Evolutionary conservation across 2,888 invertebrate species (phyloP).

Genomic region (Galeruca laticollis): DNA sequence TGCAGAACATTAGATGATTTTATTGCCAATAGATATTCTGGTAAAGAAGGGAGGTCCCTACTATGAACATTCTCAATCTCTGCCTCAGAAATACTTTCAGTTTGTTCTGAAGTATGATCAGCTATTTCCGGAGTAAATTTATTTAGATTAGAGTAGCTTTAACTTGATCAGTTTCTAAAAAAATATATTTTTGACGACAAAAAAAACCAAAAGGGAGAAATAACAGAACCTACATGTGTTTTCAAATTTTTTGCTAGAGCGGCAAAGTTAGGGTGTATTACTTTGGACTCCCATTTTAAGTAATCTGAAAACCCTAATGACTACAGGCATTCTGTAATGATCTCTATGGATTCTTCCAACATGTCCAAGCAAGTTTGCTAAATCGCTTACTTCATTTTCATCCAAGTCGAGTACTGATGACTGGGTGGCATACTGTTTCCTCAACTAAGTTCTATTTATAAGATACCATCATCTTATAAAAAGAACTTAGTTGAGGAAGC

Average conservation of each 20-base stretch:
- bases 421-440: constrained; percentile 53
- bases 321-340: constrained; percentile 35
- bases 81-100: not conserved
- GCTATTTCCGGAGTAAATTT: not conserved
- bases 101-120: not conserved
- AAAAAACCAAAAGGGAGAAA: not conserved
- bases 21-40: constrained; percentile 15
- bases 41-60: constrained; percentile 10
- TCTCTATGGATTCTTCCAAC: constrained; percentile 39
- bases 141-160: not conserved
- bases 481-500: no score
- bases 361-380: constrained; percentile 42
- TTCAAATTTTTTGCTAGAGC: not conserved
- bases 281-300: constrained; percentile 24
- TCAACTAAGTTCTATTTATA: constrained; percentile 47
- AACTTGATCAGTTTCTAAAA: not conserved
- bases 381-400: constrained; percentile 35
- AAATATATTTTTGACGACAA: constrained; percentile 1
- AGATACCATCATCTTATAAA: no score
- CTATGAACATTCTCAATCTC: not conserved
- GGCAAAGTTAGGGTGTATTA: not conserved
- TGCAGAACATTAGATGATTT: constrained; percentile 11
- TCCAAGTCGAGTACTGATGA: constrained; percentile 35
- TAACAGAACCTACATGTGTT: not conserved
- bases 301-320: constrained; percentile 25